Base-by-base conservation (phyloP, 1,140 invertebrate genomes). In the Tetragonula clypearis region DNA sequence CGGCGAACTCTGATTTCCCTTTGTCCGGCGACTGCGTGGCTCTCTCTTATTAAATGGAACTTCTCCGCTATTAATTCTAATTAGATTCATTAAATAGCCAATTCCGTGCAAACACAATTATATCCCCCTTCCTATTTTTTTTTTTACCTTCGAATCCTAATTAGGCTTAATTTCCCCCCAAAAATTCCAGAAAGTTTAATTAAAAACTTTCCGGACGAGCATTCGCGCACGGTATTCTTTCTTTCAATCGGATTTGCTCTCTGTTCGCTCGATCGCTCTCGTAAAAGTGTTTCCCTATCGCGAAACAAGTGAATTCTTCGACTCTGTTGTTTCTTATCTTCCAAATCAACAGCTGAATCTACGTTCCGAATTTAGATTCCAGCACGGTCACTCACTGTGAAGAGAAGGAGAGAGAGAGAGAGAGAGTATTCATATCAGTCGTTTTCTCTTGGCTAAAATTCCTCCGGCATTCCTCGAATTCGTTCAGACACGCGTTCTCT, bases 391-490 rank as follows among this genome's bases (percentile, higher is more conserved):
- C 41, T 49, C 41, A 41, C 41, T 9, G 41, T 49, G 41, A 49
- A 49, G 41, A 49, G 41, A 49, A 1, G 35, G 41, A 11, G 41
- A 49, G 41, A 49, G 41, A 49, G 41, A 56, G 41, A 56, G 26
- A 69, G 53, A 30, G 53, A 41, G n/a, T 17, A 35, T 69, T 35
- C 53, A 14, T 53, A 79, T 79, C 65, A 4, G n/a, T 30, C n/a
- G 77, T 53, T 79, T 66, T 21, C 15, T 11, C 49, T 30, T 26
- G 49, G 15, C 21, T 26, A 17, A 56, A 79, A 69, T 79, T 69
- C 65, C 65, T 35, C 21, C 21, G 1, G 65, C 78, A 56, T 79
- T 56, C 78, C 78, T 41, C n/a, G 26, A 23, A 79, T 79, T 79
- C 78, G 56, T 69, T 56, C 65, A 35, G 62, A 79, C 78, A 56